Evolutionary conservation across 2,888 invertebrate genomes (phyloP), one percentile per base, ranked within the genome.

Genomic region (Callimorpha dominula): DNA sequence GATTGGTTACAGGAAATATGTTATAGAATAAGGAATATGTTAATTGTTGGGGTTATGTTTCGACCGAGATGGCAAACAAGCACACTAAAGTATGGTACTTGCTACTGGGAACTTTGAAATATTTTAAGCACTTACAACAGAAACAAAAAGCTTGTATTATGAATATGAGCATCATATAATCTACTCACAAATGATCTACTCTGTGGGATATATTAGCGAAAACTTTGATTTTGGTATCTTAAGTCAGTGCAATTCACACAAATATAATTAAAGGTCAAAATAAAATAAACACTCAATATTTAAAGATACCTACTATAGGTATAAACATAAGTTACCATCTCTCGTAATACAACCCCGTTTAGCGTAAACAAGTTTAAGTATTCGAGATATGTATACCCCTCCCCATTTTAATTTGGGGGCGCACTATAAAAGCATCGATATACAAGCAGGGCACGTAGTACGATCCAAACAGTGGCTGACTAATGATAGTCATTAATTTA

Each of bases 401-500:
- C 46, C 11, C 57, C 57, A 9, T 65, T 54, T 70, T 70, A 50
- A 57, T 65, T 31, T 12, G n/a, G 9, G 40, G 14, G 42, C 8
- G 12, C 52, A 43, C 14, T 43, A 42, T n/a, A 65, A 52, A 70
- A 12, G 31, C 52, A 54, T 46, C 54, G 20, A 70, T 70, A 65
- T 64, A 42, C 20, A 65, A 31, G 54, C 31, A 43, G 8, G 54
- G 20, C 65, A 65, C 65, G 52, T 63, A 52, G n/a, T 43, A 50
- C 69, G 31, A 63, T 50, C 69, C 14, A 72, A 69, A 63, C 69
- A 52, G n/a, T 63, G 63, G n/a, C n/a, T 62, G 63, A 69, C 42
- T 69, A 69, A 69, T 69, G 69, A 40, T 63, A 14, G 69, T 31
- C 50, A 69, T 69, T 63, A 49, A 62, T 68, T 60, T 63, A 52